Conservation (phyloP, 2,888 invertebrate genomes). For the Melieria picta region DNA sequence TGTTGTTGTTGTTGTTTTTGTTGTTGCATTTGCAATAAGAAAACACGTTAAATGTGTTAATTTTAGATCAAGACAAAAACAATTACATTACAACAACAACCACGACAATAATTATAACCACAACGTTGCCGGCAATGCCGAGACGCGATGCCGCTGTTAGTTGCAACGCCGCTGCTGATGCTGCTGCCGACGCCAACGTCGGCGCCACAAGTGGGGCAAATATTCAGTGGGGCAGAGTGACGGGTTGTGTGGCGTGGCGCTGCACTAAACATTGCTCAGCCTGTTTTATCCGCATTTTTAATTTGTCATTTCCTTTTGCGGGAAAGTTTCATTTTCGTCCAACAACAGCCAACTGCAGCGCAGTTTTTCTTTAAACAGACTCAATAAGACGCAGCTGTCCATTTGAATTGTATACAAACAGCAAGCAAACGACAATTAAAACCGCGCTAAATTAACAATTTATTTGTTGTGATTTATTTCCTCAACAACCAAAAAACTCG, state of each 20-base stretch:
- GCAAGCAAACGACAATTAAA: no score
- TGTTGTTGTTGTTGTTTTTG: neutral
- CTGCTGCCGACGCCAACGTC: neutral
- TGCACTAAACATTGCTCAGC: slow-evolving; percentile 36
- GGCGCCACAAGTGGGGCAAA: neutral
- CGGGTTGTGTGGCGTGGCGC: slow-evolving; percentile 27
- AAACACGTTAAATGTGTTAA: slow-evolving; percentile 8
- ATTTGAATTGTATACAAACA: no score
- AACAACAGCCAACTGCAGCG: neutral
- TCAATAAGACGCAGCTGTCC: no score
- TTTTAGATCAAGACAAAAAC: slow-evolving; percentile 1
- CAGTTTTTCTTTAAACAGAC: no score
- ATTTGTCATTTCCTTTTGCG: slow-evolving; percentile 50
- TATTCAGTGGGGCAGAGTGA: neutral
- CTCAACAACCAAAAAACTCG: no score
- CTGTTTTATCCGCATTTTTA: slow-evolving; percentile 47
- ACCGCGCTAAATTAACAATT: no score
- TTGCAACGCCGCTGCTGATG: neutral
- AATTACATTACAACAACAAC: no score
- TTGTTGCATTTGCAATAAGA: neutral
- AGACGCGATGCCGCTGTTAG: neutral
- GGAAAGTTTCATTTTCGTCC: slow-evolving; percentile 19
- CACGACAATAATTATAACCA: neutral
- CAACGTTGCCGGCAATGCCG: neutral
- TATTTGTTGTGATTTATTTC: no score